A percentile compares a stretch with the other conserved stretches of the same genome.
phyloP scores from a whole-genome alignment of 2,888 invertebrate genomes.

The Ennomos fuscantarius region DNA sequence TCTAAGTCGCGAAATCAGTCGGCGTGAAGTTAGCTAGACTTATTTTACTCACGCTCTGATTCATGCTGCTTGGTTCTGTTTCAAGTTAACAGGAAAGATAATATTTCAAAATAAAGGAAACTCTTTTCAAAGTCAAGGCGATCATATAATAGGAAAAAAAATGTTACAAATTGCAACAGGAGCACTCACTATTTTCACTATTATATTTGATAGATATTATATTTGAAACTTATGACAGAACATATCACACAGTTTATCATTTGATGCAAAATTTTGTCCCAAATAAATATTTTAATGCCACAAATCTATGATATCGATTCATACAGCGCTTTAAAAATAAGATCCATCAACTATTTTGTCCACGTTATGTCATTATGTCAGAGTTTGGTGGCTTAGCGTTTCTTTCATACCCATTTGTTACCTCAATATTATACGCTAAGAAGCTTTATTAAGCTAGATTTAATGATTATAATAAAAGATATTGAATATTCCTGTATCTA shows the following conservation, averaged over 20 bases:
- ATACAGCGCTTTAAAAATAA: conserved; percentile 2
- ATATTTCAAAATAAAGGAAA: conserved; percentile 17
- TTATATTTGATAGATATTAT: too few relatives aligned
- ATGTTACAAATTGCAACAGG: conserved; percentile 2
- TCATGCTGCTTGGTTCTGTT: conserved; percentile 46
- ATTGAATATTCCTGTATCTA: too few relatives aligned
- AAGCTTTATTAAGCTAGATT: too few relatives aligned
- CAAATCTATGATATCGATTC: neutral
- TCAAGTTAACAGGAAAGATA: conserved; percentile 47
- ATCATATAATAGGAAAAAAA: conserved; percentile 1
- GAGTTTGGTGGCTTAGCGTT: conserved; percentile 3
- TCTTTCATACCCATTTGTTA: conserved; percentile 4
- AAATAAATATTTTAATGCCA: neutral
- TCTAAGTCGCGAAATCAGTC: conserved; percentile 45
- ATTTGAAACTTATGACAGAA: too few relatives aligned
- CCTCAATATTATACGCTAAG: conserved; percentile 10
- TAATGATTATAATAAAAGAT: too few relatives aligned
- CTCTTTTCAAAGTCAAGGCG: neutral
- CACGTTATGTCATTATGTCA: neutral
- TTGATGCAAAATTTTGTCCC: conserved; percentile 12
- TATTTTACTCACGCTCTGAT: conserved; percentile 60
- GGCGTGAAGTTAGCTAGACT: conserved; percentile 56
- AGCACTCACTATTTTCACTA: neutral
- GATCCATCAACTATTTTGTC: conserved; percentile 3
- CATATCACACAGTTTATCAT: neutral